These are phyloP conservation scores for Champsocephalus gunnari DNA, from an alignment of 2,797 vertebrate species.

Conservation along the genomic window DNA sequence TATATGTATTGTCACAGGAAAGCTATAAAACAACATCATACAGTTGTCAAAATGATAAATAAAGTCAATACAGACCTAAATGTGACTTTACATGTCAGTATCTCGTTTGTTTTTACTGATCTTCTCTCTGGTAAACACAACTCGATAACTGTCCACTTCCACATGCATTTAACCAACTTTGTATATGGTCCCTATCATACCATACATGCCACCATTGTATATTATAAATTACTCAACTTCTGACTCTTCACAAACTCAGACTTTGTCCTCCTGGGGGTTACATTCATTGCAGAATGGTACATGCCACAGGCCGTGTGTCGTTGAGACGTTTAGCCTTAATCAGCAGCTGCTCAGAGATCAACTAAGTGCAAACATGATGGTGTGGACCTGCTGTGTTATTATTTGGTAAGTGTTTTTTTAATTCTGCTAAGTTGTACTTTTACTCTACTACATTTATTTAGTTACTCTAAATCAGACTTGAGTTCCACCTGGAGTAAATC, in stretches of 20 bases:
- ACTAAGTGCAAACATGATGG: too few relatives aligned
- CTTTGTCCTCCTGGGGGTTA: conserved; percentile 8
- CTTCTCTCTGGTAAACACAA: background rate
- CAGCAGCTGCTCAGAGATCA: too few relatives aligned
- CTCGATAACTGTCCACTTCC: background rate
- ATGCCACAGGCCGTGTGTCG: background rate
- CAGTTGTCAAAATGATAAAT: background rate
- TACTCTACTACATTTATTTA: too few relatives aligned
- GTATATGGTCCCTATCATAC: background rate
- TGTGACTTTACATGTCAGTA: background rate
- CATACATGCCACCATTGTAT: background rate
- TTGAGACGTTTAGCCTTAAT: too few relatives aligned
- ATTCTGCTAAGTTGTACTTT: too few relatives aligned
- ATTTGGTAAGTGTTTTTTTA: too few relatives aligned
- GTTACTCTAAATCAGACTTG: too few relatives aligned
- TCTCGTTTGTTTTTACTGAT: background rate
- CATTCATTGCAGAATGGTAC: conserved; percentile 12
- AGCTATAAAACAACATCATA: background rate
- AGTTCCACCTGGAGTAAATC: too few relatives aligned
- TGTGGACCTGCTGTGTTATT: too few relatives aligned
- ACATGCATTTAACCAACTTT: accelerated
- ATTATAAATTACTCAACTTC: background rate
- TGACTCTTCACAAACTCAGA: too few relatives aligned
- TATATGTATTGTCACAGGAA: background rate
- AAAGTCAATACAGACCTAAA: background rate